phyloP scores from a whole-genome alignment of 2,113 vertebrate species.

The Chloropsis hardwickii region DNA sequence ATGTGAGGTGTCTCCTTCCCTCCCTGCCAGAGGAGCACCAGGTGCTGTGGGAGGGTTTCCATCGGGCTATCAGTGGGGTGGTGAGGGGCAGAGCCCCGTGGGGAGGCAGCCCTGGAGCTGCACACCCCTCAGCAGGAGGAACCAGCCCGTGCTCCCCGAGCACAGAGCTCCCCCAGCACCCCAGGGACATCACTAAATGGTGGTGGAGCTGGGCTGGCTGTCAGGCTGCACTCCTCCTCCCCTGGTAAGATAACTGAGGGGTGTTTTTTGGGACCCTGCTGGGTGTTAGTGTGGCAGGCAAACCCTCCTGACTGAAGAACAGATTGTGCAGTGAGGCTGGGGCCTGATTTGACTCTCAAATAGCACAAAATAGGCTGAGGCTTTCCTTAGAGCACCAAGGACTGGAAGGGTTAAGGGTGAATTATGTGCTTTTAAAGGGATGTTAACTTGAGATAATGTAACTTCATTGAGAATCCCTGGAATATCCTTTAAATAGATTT shows the following conservation, averaged over 20 bases:
- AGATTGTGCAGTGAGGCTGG: not conserved
- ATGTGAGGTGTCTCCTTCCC: rapidly evolving
- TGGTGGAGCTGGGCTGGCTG: not conserved
- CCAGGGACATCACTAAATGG: not conserved
- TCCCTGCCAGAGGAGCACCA: not conserved
- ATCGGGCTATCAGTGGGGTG: not conserved
- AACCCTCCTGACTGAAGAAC: not conserved
- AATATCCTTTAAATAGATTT: not conserved
- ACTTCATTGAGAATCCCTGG: not conserved
- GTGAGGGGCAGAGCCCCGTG: not conserved
- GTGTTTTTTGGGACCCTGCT: not conserved
- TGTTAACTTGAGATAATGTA: not conserved
- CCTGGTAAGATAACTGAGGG: not conserved
- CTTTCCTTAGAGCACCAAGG: not conserved
- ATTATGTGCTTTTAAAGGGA: not conserved
- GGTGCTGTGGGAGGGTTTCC: not conserved
- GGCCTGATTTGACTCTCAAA: not conserved
- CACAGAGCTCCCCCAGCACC: not conserved
- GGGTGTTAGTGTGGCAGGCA: not conserved
- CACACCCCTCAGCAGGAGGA: not conserved
- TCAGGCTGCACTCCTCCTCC: not conserved
- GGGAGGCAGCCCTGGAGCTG: not conserved
- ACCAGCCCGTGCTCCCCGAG: not conserved
- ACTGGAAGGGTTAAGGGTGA: not conserved
- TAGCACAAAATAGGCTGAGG: not conserved